These are phyloP conservation scores for Cataglyphis livida DNA, from an alignment of 2,888 invertebrate species.

Conservation along the genomic window DNA sequence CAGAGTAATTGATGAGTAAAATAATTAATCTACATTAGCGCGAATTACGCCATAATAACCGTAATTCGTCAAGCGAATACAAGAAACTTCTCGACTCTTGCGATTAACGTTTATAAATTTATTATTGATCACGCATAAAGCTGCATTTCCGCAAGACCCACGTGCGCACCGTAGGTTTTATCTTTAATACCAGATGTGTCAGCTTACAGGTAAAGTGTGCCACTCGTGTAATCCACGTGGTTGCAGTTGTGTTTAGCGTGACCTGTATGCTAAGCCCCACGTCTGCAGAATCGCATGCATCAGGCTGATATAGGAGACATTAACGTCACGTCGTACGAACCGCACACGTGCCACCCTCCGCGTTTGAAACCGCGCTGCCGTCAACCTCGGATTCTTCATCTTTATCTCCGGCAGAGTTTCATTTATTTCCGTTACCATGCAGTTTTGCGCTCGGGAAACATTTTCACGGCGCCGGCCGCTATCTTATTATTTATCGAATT, in stretches of 20 bases:
- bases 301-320: slow-evolving; percentile 53
- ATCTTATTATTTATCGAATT: slow-evolving; percentile 45
- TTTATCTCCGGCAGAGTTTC: slow-evolving; percentile 50
- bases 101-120: neutral
- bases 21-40: neutral
- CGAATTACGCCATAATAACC: neutral
- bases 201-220: slow-evolving; percentile 23
- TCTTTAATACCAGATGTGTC: slow-evolving; percentile 14
- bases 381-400: slow-evolving; percentile 52
- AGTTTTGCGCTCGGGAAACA: slow-evolving; percentile 43
- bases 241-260: slow-evolving; percentile 53
- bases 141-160: neutral
- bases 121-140: neutral
- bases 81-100: neutral
- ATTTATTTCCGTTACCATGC: slow-evolving; percentile 46
- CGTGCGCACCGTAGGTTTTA: neutral
- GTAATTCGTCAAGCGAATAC: neutral
- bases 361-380: slow-evolving; percentile 42
- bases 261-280: slow-evolving; percentile 52
- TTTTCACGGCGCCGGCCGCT: slow-evolving; percentile 26
- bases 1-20: neutral
- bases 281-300: slow-evolving; percentile 49
- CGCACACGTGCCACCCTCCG: slow-evolving; percentile 44
- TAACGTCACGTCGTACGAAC: slow-evolving; percentile 51
- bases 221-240: slow-evolving; percentile 49